Percentiles rank a stretch among this genome's conserved stretches.
Conservation (phyloP, 2,888 invertebrate genomes). For the Helleia helle region DNA sequence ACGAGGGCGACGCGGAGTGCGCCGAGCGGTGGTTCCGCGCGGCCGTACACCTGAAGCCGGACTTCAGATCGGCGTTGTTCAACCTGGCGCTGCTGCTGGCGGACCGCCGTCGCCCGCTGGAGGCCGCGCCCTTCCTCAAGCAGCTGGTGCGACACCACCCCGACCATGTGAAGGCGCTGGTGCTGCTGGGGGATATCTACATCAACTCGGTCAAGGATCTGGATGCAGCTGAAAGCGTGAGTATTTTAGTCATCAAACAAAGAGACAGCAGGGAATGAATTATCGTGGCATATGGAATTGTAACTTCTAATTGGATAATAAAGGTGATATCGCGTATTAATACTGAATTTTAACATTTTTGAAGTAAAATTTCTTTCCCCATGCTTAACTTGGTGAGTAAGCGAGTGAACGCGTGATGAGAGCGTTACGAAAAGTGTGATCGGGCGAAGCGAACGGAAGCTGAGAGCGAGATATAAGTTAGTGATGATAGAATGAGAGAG, state of each 20-base stretch:
- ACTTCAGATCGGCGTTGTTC: slow-evolving; percentile 95
- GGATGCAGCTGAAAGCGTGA: slow-evolving; percentile 93
- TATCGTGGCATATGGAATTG: background rate
- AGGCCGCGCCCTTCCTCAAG: slow-evolving; percentile 93
- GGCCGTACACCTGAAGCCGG: slow-evolving; percentile 89
- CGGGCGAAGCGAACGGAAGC: no score
- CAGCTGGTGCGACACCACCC: slow-evolving; percentile 93
- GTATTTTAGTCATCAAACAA: no score
- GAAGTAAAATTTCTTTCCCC: no score
- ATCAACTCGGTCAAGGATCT: slow-evolving; percentile 96
- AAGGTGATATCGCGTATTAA: no score
- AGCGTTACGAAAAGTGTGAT: no score
- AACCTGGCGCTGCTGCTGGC: slow-evolving; percentile 93
- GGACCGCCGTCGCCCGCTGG: slow-evolving; percentile 89
- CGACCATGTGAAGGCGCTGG: slow-evolving; percentile 94
- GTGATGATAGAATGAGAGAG: no score
- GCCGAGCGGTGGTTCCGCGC: slow-evolving; percentile 94
- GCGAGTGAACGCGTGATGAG: no score
- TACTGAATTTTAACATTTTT: no score
- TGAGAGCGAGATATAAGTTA: no score
- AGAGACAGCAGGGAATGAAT: no score
- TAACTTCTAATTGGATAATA: no score
- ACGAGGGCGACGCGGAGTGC: slow-evolving; percentile 89
- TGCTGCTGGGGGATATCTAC: slow-evolving; percentile 95
- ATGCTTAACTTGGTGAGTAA: no score